These are phyloP conservation scores for Volucella inanis DNA, from an alignment of 2,888 invertebrate species.

Conservation along the genomic window DNA sequence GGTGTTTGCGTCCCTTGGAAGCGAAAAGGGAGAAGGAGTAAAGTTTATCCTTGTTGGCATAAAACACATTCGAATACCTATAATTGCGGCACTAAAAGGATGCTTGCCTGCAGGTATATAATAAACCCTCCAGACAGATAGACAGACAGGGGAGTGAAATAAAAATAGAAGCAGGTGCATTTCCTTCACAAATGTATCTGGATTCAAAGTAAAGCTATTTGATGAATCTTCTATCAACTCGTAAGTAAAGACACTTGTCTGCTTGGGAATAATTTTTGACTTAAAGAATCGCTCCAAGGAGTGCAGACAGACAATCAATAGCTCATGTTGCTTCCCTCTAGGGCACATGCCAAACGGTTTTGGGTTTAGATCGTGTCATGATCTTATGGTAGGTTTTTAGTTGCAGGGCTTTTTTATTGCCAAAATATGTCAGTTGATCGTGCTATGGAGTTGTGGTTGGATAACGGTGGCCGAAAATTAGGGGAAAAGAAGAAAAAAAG, in stretches of 20 bases:
- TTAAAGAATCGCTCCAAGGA: slow-evolving; percentile 9
- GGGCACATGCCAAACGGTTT: slow-evolving; percentile 58
- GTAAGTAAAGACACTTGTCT: slow-evolving; percentile 16
- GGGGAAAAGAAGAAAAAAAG: neutral
- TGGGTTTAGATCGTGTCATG: slow-evolving; percentile 48
- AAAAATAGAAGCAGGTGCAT: slow-evolving; percentile 35
- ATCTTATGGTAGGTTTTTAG: slow-evolving; percentile 31
- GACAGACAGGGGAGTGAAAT: neutral
- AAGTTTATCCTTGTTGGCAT: neutral
- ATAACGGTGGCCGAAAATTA: neutral
- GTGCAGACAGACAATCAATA: slow-evolving; percentile 34
- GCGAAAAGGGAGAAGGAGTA: neutral
- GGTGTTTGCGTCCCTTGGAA: slow-evolving; percentile 27
- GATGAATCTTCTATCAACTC: slow-evolving; percentile 5
- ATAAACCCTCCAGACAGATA: slow-evolving; percentile 18
- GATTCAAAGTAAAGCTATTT: neutral
- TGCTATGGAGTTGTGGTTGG: slow-evolving; percentile 55
- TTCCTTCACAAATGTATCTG: neutral
- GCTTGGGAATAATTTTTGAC: slow-evolving; percentile 15
- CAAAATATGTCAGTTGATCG: slow-evolving; percentile 46
- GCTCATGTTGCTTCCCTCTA: slow-evolving; percentile 34
- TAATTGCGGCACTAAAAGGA: neutral
- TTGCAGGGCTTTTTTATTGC: slow-evolving; percentile 19
- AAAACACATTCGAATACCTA: neutral
- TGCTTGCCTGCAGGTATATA: too few species aligned